Evolutionary conservation across 2,888 invertebrate species (phyloP), one percentile per base, ranked within the genome.

Genomic region (Frankliniella fusca): DNA sequence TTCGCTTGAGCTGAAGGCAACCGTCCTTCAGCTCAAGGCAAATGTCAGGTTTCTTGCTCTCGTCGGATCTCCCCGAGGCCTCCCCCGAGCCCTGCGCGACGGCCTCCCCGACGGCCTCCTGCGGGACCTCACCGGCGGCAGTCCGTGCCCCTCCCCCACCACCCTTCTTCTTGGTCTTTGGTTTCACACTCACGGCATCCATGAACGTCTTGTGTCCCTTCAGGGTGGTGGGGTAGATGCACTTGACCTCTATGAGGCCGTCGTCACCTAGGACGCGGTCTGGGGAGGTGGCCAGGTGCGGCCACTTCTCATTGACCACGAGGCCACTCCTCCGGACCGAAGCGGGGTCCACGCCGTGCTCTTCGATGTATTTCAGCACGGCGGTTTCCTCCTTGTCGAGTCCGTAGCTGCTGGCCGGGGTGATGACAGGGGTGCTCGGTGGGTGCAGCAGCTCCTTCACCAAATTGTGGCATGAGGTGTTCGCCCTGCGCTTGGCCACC

Each of bases 261-360:
- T 65, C 3, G 65, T 65, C 65, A 11, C 81, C 82, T 2, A 81
- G 65, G 48, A 81, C 27, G 48, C 82, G 76, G 61, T 82, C 82
- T 9, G 82, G 82, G 20, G 81, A 81, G 15, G 82, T 38, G n/a
- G 23, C 82, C 11, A 82, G 80, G 28, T 76, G 80, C 18, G 81
- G 81, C 54, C 54, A 38, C 18, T 81, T 27, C 27, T n/a, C 12
- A 80, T 48, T 28, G 49, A 81, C 79, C 27, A 81, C 76, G 15
- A 82, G 23, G 9, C 82, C 82, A 20, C 49, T 18, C 3, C 18
- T 27, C 48, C 61, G 79, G n/a, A 82, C 79, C 15, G 50, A n/a
- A 11, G 23, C 79, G 10, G 65, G 61, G 20, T 3, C 48, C 48
- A 48, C 23, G 20, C 23, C 38, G 65, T 81, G 54, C 27, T 48